These are phyloP conservation scores for Polydrusus pterygomalis DNA, from an alignment of 2,888 invertebrate genomes.

Conservation along the genomic window DNA sequence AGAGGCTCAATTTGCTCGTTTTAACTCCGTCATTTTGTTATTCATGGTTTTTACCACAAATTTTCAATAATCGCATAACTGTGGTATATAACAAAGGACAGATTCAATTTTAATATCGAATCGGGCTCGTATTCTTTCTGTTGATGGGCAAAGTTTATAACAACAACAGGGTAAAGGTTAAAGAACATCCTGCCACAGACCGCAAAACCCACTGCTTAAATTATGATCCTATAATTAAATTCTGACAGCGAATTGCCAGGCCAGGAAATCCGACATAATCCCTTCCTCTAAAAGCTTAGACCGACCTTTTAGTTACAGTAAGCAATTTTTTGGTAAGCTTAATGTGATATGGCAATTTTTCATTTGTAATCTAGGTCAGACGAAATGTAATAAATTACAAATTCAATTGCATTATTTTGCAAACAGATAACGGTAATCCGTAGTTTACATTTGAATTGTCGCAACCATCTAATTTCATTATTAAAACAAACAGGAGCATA, in stretches of 20 bases:
- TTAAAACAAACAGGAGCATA: too few species aligned
- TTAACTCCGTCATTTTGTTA: too few species aligned
- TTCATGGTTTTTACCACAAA: not conserved
- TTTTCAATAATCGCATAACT: not conserved
- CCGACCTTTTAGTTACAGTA: constrained; percentile 23
- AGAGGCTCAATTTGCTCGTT: too few species aligned
- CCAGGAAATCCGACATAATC: constrained; percentile 32
- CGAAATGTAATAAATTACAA: not conserved
- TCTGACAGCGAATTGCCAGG: constrained; percentile 36
- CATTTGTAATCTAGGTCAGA: not conserved
- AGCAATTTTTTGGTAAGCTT: constrained; percentile 12
- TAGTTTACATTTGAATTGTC: too few species aligned
- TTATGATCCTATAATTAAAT: constrained; percentile 52
- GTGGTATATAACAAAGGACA: not conserved
- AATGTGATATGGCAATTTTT: constrained; percentile 14
- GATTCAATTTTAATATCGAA: constrained; percentile 3
- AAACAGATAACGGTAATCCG: not conserved
- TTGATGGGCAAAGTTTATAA: constrained; percentile 19
- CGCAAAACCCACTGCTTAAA: constrained; percentile 37
- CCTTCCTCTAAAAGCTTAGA: constrained; percentile 27
- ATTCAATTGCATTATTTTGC: not conserved
- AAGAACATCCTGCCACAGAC: constrained; percentile 30
- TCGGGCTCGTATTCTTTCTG: not conserved
- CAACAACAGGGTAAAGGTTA: constrained; percentile 26
- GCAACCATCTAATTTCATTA: too few species aligned